Percentiles rank a stretch among this genome's conserved stretches.
Conservation (phyloP, 2,888 invertebrate species). For the Octodonta nipae region DNA sequence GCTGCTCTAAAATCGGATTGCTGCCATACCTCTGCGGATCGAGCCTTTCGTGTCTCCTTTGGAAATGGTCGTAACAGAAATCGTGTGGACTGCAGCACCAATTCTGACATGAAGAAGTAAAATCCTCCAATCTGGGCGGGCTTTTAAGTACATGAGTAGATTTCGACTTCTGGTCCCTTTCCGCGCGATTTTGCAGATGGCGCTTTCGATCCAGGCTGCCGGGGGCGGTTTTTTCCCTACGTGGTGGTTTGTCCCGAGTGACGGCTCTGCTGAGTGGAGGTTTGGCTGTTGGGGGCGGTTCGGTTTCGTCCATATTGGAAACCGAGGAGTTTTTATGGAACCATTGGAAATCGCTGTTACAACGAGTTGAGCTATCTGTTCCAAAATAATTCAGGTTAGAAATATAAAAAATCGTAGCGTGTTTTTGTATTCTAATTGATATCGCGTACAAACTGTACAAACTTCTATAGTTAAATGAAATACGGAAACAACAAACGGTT, state of each 20-base stretch:
- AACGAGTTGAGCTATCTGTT: conserved; percentile 46
- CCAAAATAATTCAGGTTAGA: too few relatives aligned
- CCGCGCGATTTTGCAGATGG: conserved; percentile 29
- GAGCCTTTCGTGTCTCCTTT: conserved; percentile 40
- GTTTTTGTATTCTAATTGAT: background rate
- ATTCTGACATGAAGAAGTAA: conserved; percentile 24
- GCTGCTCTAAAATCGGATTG: conserved; percentile 33
- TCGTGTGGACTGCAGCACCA: conserved; percentile 29
- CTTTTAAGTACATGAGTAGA: conserved; percentile 41
- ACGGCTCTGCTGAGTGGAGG: conserved; percentile 26
- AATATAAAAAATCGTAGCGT: background rate
- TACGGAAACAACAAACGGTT: too few relatives aligned
- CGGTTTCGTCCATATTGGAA: too few relatives aligned
- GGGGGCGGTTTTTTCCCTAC: conserved; percentile 24
- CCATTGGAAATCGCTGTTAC: conserved; percentile 58
- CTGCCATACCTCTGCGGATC: conserved; percentile 38
- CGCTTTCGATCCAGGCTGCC: conserved; percentile 47
- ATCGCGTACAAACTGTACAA: background rate
- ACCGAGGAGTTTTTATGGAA: too few relatives aligned
- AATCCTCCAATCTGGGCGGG: conserved; percentile 31
- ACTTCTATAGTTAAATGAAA: too few relatives aligned
- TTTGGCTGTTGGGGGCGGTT: conserved; percentile 13
- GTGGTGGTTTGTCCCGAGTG: conserved; percentile 16
- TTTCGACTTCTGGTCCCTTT: conserved; percentile 51
- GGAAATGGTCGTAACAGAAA: conserved; percentile 44